Conservation (phyloP, 2,797 vertebrate genomes). For the Sebastes wilsoni region DNA sequence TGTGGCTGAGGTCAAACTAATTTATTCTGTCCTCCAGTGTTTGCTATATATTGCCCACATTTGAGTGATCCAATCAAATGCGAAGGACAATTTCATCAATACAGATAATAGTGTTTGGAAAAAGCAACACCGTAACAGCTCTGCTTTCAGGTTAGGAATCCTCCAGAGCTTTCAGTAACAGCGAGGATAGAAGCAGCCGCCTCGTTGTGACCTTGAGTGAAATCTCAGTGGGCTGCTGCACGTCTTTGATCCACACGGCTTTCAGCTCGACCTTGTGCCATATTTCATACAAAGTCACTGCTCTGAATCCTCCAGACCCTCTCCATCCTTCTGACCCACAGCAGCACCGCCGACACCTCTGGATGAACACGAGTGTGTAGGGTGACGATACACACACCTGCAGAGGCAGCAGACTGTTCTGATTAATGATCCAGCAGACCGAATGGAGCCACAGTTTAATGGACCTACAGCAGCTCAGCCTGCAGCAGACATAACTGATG, state of each 20-base stretch:
- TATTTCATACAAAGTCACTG: slow-evolving; percentile 8
- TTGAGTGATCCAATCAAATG: neutral
- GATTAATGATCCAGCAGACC: slow-evolving; percentile 42
- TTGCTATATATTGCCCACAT: neutral
- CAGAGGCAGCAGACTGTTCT: slow-evolving; percentile 13
- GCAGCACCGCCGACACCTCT: neutral
- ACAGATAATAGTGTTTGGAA: neutral
- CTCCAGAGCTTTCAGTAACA: neutral
- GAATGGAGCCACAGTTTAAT: slow-evolving; percentile 48
- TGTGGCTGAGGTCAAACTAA: neutral
- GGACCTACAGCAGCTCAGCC: slow-evolving; percentile 44
- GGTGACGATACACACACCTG: neutral
- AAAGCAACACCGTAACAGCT: neutral
- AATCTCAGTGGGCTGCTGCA: slow-evolving; percentile 20
- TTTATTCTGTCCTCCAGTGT: neutral
- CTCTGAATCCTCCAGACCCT: slow-evolving; percentile 1
- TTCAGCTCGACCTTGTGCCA: slow-evolving; percentile 30
- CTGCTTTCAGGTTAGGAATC: neutral
- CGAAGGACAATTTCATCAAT: neutral
- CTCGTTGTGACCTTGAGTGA: slow-evolving; percentile 25
- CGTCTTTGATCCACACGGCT: slow-evolving; percentile 21
- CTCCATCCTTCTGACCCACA: neutral
- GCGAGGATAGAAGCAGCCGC: neutral
- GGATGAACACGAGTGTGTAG: neutral
- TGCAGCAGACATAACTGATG: slow-evolving; percentile 25